Conservation (phyloP, 2,888 invertebrate species). For the Hemithea aestivaria region DNA sequence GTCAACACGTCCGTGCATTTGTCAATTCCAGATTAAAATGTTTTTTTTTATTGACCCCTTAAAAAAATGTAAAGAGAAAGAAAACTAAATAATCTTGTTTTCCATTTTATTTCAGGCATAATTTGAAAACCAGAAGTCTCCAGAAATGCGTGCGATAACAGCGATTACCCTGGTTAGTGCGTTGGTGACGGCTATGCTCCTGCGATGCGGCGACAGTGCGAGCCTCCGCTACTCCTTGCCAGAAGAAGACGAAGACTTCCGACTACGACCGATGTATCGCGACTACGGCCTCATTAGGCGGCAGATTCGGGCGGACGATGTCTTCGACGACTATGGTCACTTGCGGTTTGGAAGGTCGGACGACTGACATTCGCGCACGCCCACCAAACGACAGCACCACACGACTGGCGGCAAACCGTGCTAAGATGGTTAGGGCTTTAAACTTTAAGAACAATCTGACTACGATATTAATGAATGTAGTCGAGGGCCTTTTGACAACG, state of each 20-base stretch:
- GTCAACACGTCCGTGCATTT: too few relatives aligned
- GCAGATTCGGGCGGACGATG: slow-evolving; percentile 74
- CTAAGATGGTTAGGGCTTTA: slow-evolving; percentile 14
- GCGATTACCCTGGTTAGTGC: slow-evolving; percentile 44
- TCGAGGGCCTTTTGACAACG: slow-evolving; percentile 1
- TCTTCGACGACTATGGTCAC: slow-evolving; percentile 87
- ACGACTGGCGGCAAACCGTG: slow-evolving; percentile 27
- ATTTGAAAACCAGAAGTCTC: background rate
- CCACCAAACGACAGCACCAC: slow-evolving; percentile 29
- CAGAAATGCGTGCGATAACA: slow-evolving; percentile 49
- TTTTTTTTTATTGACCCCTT: too few relatives aligned
- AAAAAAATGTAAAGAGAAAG: too few relatives aligned
- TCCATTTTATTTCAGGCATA: slow-evolving; percentile 14
- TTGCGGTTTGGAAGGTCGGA: slow-evolving; percentile 84
- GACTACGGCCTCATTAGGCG: slow-evolving; percentile 80
- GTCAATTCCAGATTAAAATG: too few relatives aligned
- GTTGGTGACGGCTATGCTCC: slow-evolving; percentile 40
- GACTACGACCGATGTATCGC: slow-evolving; percentile 60
- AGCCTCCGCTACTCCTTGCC: slow-evolving; percentile 42
- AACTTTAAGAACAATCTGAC: too few relatives aligned
- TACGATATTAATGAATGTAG: too few relatives aligned
- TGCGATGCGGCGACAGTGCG: slow-evolving; percentile 50
- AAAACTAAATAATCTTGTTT: slow-evolving; percentile 5
- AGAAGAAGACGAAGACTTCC: slow-evolving; percentile 61
- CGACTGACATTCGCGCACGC: slow-evolving; percentile 49